Percentiles rank a stretch among this genome's conserved stretches.
phyloP scores from a whole-genome alignment of 2,888 invertebrate species.

The Dichetophora obliterata region DNA sequence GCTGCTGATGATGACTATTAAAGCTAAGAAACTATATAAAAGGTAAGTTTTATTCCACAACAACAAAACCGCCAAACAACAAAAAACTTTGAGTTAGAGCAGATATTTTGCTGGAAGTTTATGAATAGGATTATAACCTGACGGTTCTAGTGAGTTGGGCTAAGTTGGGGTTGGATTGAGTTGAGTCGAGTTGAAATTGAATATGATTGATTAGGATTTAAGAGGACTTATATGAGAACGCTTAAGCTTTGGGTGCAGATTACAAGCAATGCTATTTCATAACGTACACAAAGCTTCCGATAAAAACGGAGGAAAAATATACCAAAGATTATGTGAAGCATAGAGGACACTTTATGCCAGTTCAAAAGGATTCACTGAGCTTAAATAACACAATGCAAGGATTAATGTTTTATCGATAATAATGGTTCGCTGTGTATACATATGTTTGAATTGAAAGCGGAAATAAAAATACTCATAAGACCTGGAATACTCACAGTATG shows the following conservation, averaged over 20 bases:
- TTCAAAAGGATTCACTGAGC: neutral
- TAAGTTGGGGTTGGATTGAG: neutral
- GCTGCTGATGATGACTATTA: neutral
- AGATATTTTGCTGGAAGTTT: neutral
- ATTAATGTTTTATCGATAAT: too few species aligned
- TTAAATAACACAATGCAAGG: too few species aligned
- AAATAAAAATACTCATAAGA: too few species aligned
- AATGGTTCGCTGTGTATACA: too few species aligned
- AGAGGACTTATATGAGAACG: neutral
- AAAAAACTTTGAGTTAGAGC: neutral
- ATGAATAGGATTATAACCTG: slow-evolving; percentile 14
- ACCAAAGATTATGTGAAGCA: neutral
- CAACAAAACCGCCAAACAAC: neutral
- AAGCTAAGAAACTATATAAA: neutral
- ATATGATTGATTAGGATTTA: slow-evolving; percentile 20
- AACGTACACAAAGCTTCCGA: neutral
- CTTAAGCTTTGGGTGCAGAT: neutral
- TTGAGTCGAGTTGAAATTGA: slow-evolving; percentile 2
- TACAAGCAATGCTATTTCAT: neutral
- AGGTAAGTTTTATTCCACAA: neutral
- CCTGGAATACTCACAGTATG: too few species aligned
- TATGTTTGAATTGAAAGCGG: too few species aligned
- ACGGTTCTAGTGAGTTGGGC: neutral
- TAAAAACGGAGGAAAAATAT: neutral
- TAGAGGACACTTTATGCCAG: neutral